phyloP scores from a whole-genome alignment of 2,888 invertebrate species.

The Diarsia mendica region DNA sequence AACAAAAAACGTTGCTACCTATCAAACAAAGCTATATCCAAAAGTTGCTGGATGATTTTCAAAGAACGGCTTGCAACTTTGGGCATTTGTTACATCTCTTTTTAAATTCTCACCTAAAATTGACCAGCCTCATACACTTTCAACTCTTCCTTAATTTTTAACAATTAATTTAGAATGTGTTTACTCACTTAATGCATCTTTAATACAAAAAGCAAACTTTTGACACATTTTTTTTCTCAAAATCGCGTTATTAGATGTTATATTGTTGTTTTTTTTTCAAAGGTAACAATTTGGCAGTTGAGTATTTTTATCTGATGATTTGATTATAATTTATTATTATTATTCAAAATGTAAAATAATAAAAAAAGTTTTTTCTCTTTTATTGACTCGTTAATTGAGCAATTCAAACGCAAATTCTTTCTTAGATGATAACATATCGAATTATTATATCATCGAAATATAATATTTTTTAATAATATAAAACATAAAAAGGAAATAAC shows the following conservation, averaged over 20 bases:
- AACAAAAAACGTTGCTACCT: constrained; percentile 60
- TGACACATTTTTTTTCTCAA: constrained; percentile 72
- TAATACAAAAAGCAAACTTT: constrained; percentile 66
- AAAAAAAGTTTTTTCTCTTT: background rate
- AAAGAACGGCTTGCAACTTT: constrained; percentile 57
- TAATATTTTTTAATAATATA: constrained; percentile 13
- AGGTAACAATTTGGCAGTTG: constrained; percentile 77
- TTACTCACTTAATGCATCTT: constrained; percentile 63
- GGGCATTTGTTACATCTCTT: constrained; percentile 49
- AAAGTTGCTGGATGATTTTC: constrained; percentile 54
- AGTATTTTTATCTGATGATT: constrained; percentile 58
- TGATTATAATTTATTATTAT: constrained; percentile 28
- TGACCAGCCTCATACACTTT: constrained; percentile 77
- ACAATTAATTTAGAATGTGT: constrained; percentile 83
- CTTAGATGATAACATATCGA: constrained; percentile 1
- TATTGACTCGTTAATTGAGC: constrained; percentile 63
- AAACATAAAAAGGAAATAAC: constrained; percentile 20
- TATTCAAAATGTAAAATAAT: constrained; percentile 14
- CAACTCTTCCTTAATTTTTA: constrained; percentile 66
- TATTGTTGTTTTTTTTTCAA: constrained; percentile 57
- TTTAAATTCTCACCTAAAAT: constrained; percentile 79
- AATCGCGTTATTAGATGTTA: constrained; percentile 56
- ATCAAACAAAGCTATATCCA: constrained; percentile 53
- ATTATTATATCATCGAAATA: background rate
- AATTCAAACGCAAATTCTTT: constrained; percentile 53